Evolutionary conservation across 2,888 invertebrate genomes (phyloP), one percentile per base, ranked within the genome.

Genomic region (Alentia gelatinosa): DNA sequence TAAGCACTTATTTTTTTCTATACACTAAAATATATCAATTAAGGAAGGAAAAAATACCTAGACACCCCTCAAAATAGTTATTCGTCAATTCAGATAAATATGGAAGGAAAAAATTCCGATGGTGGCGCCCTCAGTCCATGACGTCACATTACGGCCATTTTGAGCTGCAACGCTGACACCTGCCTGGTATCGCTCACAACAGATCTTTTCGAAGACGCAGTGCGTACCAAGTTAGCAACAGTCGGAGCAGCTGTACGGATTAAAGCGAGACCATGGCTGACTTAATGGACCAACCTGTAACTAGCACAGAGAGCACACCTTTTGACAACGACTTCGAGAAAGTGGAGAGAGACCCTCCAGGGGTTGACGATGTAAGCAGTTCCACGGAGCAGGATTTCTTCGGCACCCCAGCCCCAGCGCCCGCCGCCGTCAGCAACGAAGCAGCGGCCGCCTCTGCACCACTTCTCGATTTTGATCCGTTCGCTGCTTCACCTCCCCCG

Each of bases 311-410:
- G 47, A 86, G 91, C 90, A 86, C 63, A 37, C 92, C 75, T 90
- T 92, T 92, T 90, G 93, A 93, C 75, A 92, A 92, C 79, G 93
- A 92, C 68, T 93, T 93, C 90, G 93, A 93, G 90, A 93, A 92
- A 75, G 89, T 93, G 83, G 91, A 91, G 26, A 74, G 74, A 74
- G 47, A 26, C 40, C 89, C 91, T 37, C 40, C 63, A 39, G 63
- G 47, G 26, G 9, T 75, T 12, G 86, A 86, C 50, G 42, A 42
- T 42, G 86, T 86, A 30, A 86, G 47, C 86, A 86, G 86, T 47
- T 47, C 86, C 30, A 86, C 86, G 50, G 86, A 30, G 33, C 47
- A 42, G 1, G 86, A 86, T 23, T 50, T 86, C 86, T 86, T 86
- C 86, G 47, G 47, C 83, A 83, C 83, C 86, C 86, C 86, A 33